Evolutionary conservation across 2,113 vertebrate species (phyloP), one percentile per base, ranked within the genome.

Genomic region (Ictalurus furcatus): DNA sequence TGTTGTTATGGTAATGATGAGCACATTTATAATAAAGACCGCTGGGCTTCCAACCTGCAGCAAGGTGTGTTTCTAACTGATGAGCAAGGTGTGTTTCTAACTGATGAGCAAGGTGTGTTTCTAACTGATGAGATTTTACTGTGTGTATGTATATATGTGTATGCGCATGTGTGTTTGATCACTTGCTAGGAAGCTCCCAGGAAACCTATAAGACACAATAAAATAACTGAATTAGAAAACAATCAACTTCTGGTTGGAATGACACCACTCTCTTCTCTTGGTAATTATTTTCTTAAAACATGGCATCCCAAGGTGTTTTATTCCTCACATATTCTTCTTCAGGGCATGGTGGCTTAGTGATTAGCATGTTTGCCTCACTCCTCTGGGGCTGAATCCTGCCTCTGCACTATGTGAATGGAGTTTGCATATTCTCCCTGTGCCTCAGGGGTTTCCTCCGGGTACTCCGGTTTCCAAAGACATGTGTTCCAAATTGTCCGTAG

Each of bases 1-100:
- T 90, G 90, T 85, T 92, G 87, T 90, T 88, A 90, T 90, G 85
- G 78, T 87, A 91, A 90, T 90, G 90, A 90, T 91, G 80, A 88
- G 88, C 87, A 84, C 84, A 86, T 67, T 88, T 85, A 82, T 86
- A 88, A 90, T 86, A 88, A 89, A 88, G 86, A 92, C 88, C 44
- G 79, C 89, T 81, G 85, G 79, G 83, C 86, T 88, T 79, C 40
- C 56, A 52, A 89, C 86, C 89, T 90, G 80, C 54, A 80, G 90
- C 79, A 79, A 89, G 85, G 86, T 90, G 88, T 88, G 80, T 67
- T 74, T 89, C 44, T 87, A 88, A 90, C 87, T 88, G 87, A 88
- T 91, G 89, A 48, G 61, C 79, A 79, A 89, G 85, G 86, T 90
- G 88, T 88, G 80, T 67, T 74, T 89, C 44, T 87, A 88, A 90